Base-by-base conservation (phyloP, 2,888 invertebrate genomes). In the Troglohyphantes excavatus region DNA sequence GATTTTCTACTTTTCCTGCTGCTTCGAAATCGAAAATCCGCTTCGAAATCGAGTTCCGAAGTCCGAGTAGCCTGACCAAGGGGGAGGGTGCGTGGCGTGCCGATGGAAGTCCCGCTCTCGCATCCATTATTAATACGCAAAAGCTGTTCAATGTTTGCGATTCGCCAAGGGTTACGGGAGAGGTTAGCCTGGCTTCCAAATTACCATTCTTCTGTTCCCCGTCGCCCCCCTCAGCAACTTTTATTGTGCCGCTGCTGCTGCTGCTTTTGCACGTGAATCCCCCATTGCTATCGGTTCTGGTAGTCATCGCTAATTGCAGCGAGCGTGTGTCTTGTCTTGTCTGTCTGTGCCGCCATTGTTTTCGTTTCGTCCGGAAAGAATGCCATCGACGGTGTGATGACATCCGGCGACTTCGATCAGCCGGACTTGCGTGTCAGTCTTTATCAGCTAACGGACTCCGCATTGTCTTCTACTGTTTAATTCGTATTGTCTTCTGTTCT, bases 91-190 rank as follows among this genome's bases (percentile, higher is more conserved):
- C 6, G 27, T 88, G 65, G 87, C 87, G 87, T 88, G 87, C 73
- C 67, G 27, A 17, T n/a, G 39, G 59, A 79, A 79, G 63, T 68
- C 75, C 21, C 76, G 19, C 73, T 63, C n/a, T n/a, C 68, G 21
- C 61, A 88, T 88, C 81, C 81, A 88, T 88, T 88, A 88, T 88
- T 88, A 88, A 88, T 88, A 81, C 46, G 43, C 79, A 39, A 46
- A 70, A 46, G 63, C 67, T 67, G 72, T 73, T 59, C 87, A 67
- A 59, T 81, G 81, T 88, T 81, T 81, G 87, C 72, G 67, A 75
- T 76, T 85, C 67, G 84, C 86, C 78, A 86, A 78, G 86, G 86
- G 86, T 86, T 86, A 86, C 78, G 29, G 78, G 85, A 61, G 70
- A 81, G 87, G 72, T 81, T 79, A 68, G 81, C 82, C 75, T 76